A percentile compares a stretch with the other conserved stretches of the same genome.
Evolutionary conservation across 2,113 vertebrate species (phyloP).

Genomic region (Gymnorhina tibicen): DNA sequence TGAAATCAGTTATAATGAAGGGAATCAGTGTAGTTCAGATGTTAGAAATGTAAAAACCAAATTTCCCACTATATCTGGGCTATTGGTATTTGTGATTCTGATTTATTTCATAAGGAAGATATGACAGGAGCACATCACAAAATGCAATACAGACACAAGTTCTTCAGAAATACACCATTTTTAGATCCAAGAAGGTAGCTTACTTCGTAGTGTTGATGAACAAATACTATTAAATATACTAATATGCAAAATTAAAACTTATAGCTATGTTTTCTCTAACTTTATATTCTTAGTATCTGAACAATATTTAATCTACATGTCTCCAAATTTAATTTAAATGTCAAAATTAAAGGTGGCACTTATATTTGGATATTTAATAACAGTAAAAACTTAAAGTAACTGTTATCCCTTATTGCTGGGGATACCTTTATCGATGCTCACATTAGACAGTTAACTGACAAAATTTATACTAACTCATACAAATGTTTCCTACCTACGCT

Average conservation of each 20-base stretch:
- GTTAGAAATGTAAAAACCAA: neutral
- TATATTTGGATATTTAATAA: neutral
- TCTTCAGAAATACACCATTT: neutral
- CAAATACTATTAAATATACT: neutral
- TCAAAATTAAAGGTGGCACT: neutral
- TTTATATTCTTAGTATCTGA: neutral
- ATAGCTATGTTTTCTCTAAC: neutral
- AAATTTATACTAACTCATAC: neutral
- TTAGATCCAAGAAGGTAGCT: neutral
- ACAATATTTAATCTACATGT: neutral
- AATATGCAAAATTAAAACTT: neutral
- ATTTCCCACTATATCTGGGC: neutral
- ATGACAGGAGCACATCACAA: neutral
- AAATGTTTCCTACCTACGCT: neutral
- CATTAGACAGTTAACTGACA: neutral
- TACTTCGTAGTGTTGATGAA: neutral
- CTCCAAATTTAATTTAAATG: neutral
- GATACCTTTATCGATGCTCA: neutral
- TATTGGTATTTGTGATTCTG: neutral
- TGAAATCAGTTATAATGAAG: neutral
- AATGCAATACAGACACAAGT: neutral
- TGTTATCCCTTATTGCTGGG: neutral
- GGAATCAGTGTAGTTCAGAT: neutral
- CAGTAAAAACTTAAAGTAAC: neutral
- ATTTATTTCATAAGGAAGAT: neutral